phyloP scores from a whole-genome alignment of 2,888 invertebrate genomes.

The Pollenia amentaria region DNA sequence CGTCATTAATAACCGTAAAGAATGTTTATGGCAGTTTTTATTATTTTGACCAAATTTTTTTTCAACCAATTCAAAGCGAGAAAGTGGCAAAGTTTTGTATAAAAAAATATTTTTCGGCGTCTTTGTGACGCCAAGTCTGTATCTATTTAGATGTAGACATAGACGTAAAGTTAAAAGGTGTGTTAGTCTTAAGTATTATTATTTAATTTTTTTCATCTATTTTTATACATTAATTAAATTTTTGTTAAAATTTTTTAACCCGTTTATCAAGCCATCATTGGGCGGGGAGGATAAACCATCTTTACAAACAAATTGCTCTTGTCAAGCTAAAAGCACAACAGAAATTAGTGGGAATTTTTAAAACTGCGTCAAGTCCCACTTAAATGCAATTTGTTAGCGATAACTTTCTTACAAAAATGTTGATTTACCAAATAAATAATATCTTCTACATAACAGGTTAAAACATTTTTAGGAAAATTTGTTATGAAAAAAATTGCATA shows the following conservation, averaged over 20 bases:
- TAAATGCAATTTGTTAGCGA: background rate
- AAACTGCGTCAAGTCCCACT: background rate
- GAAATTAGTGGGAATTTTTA: background rate
- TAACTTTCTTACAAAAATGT: background rate
- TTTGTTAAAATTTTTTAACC: slow-evolving; percentile 27
- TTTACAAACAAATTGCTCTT: background rate
- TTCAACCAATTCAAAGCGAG: slow-evolving; percentile 61
- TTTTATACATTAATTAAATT: slow-evolving; percentile 31
- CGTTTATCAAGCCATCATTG: slow-evolving; percentile 27
- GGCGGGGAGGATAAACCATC: slow-evolving; percentile 24
- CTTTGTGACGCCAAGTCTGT: slow-evolving; percentile 73
- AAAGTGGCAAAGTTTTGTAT: slow-evolving; percentile 78
- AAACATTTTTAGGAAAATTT: too few relatives aligned
- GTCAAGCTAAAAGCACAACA: background rate
- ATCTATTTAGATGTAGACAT: slow-evolving; percentile 8
- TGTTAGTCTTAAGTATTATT: slow-evolving; percentile 5
- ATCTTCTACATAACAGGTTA: too few relatives aligned
- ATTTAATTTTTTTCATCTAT: background rate
- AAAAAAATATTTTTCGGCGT: slow-evolving; percentile 56
- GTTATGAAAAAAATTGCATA: too few relatives aligned
- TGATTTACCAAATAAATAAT: background rate
- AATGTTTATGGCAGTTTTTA: slow-evolving; percentile 16
- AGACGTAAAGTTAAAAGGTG: slow-evolving; percentile 1
- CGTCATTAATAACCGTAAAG: slow-evolving; percentile 76
- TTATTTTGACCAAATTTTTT: slow-evolving; percentile 13